phyloP scores from a whole-genome alignment of 2,888 invertebrate genomes.

The Odiellus spinosus region DNA sequence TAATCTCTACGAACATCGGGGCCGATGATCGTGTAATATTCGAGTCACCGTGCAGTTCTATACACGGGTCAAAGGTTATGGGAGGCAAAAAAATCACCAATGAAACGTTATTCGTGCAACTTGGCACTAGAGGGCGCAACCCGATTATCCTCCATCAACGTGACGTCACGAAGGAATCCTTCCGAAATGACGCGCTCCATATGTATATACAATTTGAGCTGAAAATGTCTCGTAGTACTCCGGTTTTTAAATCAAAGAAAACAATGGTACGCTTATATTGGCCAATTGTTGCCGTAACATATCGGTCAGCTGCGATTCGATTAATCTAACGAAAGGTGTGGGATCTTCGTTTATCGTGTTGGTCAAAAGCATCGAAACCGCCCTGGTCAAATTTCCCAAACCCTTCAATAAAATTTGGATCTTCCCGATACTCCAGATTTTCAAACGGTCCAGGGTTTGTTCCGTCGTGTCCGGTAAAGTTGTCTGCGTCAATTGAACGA shows the following conservation, averaged over 20 bases:
- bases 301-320: conserved; percentile 19
- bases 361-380: conserved; percentile 20
- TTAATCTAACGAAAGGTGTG: conserved; percentile 16
- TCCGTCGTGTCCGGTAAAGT: conserved; percentile 12
- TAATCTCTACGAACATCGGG: no score
- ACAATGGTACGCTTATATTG: conserved; percentile 21
- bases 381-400: conserved; percentile 20
- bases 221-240: no score
- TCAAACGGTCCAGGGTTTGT: conserved; percentile 17
- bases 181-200: no score
- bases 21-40: no score
- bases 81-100: no score
- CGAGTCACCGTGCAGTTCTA: no score
- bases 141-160: no score
- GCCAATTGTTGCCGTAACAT: conserved; percentile 17
- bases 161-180: no score
- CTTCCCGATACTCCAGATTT: conserved; percentile 20
- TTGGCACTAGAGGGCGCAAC: no score
- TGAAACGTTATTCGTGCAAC: no score
- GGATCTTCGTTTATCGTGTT: conserved; percentile 19
- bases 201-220: no score
- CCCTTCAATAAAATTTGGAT: conserved; percentile 19
- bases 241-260: conserved; percentile 9
- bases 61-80: no score
- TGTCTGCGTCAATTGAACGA: conserved; percentile 20